These are phyloP conservation scores for Patagioenas fasciata DNA, from an alignment of 2,113 vertebrate species.

Conservation along the genomic window DNA sequence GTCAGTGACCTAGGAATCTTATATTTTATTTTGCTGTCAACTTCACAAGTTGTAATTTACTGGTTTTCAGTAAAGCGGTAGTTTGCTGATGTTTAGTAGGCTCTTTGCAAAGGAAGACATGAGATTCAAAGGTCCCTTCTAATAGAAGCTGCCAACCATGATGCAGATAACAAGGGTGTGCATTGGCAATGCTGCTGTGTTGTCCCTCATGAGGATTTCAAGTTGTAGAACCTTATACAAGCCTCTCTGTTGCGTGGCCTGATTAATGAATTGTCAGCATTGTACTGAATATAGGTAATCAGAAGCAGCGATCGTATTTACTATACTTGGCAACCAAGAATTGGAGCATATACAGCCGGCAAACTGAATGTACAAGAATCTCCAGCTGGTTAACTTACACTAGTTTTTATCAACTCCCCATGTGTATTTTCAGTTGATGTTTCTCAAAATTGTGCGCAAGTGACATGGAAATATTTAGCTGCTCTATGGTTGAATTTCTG, in stretches of 20 bases:
- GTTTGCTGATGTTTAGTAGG: neutral
- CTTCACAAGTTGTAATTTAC: neutral
- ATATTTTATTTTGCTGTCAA: neutral
- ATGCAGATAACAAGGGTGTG: constrained; percentile 11
- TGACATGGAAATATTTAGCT: neutral
- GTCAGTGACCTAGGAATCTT: neutral
- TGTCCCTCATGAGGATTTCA: constrained; percentile 32
- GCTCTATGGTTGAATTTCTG: neutral
- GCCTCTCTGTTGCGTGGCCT: neutral
- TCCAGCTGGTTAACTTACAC: constrained; percentile 10
- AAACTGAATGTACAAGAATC: neutral
- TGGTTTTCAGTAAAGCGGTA: neutral
- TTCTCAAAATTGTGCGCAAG: neutral
- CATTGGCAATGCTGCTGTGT: neutral
- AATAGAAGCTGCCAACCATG: constrained; percentile 10
- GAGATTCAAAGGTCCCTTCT: constrained; percentile 28
- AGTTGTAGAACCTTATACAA: neutral
- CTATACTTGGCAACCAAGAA: constrained; percentile 19
- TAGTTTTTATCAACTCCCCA: neutral
- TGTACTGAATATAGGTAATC: constrained; percentile 42
- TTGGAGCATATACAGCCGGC: constrained; percentile 5
- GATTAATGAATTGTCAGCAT: constrained; percentile 51
- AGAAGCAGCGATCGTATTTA: neutral
- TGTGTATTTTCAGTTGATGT: neutral
- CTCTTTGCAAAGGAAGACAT: neutral